Evolutionary conservation across 2,888 invertebrate species (phyloP).

Genomic region (Plebejus anna): DNA sequence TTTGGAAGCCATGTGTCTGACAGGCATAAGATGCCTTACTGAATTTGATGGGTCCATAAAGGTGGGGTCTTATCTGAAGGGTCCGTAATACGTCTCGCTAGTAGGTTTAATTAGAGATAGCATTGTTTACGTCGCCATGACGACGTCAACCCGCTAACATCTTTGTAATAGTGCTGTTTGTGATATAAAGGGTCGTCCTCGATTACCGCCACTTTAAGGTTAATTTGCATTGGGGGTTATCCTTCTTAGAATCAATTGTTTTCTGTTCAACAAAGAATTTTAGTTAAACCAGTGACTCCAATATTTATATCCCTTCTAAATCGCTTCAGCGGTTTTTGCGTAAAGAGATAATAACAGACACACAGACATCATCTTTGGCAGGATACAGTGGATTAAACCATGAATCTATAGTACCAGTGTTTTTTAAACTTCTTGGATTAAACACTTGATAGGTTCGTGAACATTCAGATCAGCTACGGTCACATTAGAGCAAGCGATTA

Average conservation of each 20-base stretch:
- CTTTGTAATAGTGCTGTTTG: conserved; percentile 8
- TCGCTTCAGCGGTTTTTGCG: neutral
- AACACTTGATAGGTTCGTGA: too few species aligned
- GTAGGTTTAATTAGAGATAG: conserved; percentile 39
- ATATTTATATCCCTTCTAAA: neutral
- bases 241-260: neutral
- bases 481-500: too few species aligned
- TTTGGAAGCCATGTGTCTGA: conserved; percentile 45
- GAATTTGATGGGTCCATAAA: conserved; percentile 63
- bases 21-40: conserved; percentile 59
- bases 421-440: too few species aligned
- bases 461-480: too few species aligned
- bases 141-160: conserved; percentile 22
- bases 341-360: neutral
- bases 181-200: conserved; percentile 1
- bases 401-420: too few species aligned
- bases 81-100: conserved; percentile 37
- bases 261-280: neutral
- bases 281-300: neutral
- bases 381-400: too few species aligned
- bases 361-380: neutral
- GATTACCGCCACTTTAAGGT: neutral
- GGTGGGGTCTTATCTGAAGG: conserved; percentile 43
- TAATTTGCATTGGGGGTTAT: neutral
- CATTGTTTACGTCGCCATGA: conserved; percentile 33